Percentiles rank a stretch among this genome's conserved stretches.
Conservation (phyloP, 2,888 invertebrate species). For the Eristalis intricaria region DNA sequence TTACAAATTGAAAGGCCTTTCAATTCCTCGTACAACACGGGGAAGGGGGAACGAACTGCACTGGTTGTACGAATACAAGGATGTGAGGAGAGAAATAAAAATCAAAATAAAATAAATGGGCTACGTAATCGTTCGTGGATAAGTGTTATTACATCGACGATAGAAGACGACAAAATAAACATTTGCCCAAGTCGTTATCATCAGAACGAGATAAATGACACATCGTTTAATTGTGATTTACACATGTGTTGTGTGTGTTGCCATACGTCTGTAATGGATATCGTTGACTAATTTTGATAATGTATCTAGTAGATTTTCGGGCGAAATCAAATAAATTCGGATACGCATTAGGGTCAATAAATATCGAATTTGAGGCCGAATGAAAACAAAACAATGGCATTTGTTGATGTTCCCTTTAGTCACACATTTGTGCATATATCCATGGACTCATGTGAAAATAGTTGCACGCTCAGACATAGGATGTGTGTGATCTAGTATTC, state of each 20-base stretch:
- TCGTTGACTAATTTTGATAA: conserved; percentile 31
- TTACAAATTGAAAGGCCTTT: conserved; percentile 7
- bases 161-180: conserved; percentile 29
- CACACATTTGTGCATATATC: neutral
- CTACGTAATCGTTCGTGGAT: conserved; percentile 34
- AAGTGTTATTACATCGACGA: conserved; percentile 47
- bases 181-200: conserved; percentile 31
- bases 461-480: no score
- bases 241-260: conserved; percentile 11
- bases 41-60: neutral
- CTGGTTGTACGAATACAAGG: neutral
- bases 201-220: conserved; percentile 38
- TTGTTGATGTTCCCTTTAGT: neutral
- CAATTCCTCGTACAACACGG: neutral
- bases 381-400: neutral
- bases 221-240: conserved; percentile 47
- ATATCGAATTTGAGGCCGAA: neutral
- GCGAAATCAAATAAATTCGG: conserved; percentile 15
- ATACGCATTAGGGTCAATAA: neutral
- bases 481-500: no score
- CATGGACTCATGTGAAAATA: neutral
- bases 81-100: conserved; percentile 18
- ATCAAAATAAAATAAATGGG: conserved; percentile 37
- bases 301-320: conserved; percentile 30
- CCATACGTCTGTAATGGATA: neutral